Evolutionary conservation across 2,888 invertebrate species (phyloP).

Genomic region (Alitta virens): DNA sequence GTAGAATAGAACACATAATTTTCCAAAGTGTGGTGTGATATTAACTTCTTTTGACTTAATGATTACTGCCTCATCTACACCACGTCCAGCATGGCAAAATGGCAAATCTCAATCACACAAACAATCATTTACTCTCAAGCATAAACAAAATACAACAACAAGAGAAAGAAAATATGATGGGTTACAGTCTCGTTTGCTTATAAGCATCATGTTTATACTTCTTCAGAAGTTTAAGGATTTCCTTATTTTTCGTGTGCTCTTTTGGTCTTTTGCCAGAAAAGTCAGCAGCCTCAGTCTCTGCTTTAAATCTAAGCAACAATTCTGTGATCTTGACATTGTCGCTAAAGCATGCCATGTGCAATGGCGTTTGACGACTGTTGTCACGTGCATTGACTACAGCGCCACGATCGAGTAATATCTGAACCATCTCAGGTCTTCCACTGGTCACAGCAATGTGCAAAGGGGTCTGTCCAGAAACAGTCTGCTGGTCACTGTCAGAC

Average conservation of each 20-base stretch:
- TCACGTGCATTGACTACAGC: constrained; percentile 16
- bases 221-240: constrained; percentile 1
- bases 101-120: too few relatives aligned
- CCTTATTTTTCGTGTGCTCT: background rate
- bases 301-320: background rate
- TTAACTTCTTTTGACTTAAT: too few relatives aligned
- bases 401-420: constrained; percentile 8
- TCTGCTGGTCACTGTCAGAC: constrained; percentile 11
- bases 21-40: too few relatives aligned
- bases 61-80: too few relatives aligned
- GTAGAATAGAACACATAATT: too few relatives aligned
- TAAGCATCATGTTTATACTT: background rate
- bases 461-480: constrained; percentile 13
- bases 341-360: constrained; percentile 17
- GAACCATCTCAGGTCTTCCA: constrained; percentile 5
- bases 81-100: too few relatives aligned
- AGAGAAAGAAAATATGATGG: too few relatives aligned
- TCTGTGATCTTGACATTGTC: background rate
- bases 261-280: background rate
- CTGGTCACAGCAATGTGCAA: constrained; percentile 20
- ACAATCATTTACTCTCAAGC: too few relatives aligned
- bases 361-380: constrained; percentile 14
- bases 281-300: background rate
- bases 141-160: too few relatives aligned
- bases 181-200: too few relatives aligned